Base-by-base conservation (phyloP, 2,113 vertebrate genomes). In the Amphilophus citrinellus region DNA sequence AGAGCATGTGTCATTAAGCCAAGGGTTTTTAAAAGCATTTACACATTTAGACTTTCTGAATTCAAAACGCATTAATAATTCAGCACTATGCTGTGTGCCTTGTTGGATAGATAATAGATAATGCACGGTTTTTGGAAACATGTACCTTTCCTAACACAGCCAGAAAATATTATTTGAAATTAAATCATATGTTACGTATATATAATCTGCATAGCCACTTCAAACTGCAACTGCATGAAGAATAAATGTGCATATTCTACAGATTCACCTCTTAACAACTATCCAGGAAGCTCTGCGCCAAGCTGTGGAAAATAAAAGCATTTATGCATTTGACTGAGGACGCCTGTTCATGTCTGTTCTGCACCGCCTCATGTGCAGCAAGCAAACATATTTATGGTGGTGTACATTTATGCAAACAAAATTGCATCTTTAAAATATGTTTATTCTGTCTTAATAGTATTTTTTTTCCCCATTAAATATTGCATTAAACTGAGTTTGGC, bases 41-140 rank as follows among this genome's bases (percentile, higher is more conserved):
- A 44, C 42, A 44, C 5, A 0, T 0, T 27, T 68, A 0, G 10
- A 77, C 42, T 81, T 47, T 68, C 42, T 47, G 22, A 68, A 47
- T 27, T 47, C 5, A 50, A 18, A 68, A 50, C 47, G 42, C 22
- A 71, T 71, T 50, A 50, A 20, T 50, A 71, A 71, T 71, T 50
- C 15, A 50, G 15, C 2, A 66, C 37, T 50, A 7, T 1, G 8
- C 14, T 47, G 22, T 18, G 27, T 13, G 42, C 10, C 42, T 44
- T 44, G 42, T 11, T 44, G 11, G 11, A 44, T 13, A 44, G 11
- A 14, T 44, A 44, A 44, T 5, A 13, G 42, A 44, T 44, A 11
- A 44, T 30, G 27, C 15, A 50, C 15, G 24, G 9, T 50, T 71
- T 71, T 30, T 71, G 3, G 15, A 50, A 50, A 50, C 1, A 0